phyloP scores from a whole-genome alignment of 2,888 invertebrate genomes.

The Cheilosia vernalis region DNA sequence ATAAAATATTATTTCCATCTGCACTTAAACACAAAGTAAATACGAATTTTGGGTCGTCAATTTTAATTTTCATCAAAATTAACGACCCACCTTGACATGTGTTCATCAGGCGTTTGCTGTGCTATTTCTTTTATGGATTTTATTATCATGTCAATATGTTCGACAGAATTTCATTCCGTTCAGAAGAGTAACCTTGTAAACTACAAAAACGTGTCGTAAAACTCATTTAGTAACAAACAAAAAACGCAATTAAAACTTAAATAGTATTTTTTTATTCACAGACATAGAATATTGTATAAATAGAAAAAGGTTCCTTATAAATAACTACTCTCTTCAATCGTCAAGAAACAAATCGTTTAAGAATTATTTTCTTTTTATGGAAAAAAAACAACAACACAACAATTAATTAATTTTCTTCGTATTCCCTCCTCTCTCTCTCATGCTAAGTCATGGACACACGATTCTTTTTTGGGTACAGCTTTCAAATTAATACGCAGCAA shows the following conservation, averaged over 20 bases:
- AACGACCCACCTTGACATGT: constrained; percentile 5
- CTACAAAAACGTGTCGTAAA: background rate
- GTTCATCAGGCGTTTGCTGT: constrained; percentile 1
- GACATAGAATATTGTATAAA: constrained; percentile 56
- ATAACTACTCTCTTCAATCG: constrained; percentile 42
- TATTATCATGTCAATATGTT: constrained; percentile 41
- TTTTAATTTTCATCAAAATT: constrained; percentile 20
- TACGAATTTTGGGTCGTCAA: background rate
- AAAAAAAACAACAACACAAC: constrained; percentile 27
- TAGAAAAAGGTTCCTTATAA: constrained; percentile 53
- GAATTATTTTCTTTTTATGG: constrained; percentile 21
- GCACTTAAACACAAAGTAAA: constrained; percentile 5
- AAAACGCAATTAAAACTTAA: constrained; percentile 43
- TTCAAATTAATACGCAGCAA: constrained; percentile 80
- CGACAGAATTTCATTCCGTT: constrained; percentile 7
- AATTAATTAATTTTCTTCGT: background rate
- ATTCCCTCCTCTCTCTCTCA: background rate
- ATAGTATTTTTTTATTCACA: constrained; percentile 64
- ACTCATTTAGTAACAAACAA: background rate
- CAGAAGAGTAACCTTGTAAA: constrained; percentile 5
- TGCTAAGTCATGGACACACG: constrained; percentile 1
- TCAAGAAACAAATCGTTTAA: constrained; percentile 46
- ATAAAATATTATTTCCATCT: constrained; percentile 18
- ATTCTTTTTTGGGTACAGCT: background rate
- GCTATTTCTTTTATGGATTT: constrained; percentile 36